Evolutionary conservation across 1,140 invertebrate genomes (phyloP).

Genomic region (Aporrectodea caliginosa): DNA sequence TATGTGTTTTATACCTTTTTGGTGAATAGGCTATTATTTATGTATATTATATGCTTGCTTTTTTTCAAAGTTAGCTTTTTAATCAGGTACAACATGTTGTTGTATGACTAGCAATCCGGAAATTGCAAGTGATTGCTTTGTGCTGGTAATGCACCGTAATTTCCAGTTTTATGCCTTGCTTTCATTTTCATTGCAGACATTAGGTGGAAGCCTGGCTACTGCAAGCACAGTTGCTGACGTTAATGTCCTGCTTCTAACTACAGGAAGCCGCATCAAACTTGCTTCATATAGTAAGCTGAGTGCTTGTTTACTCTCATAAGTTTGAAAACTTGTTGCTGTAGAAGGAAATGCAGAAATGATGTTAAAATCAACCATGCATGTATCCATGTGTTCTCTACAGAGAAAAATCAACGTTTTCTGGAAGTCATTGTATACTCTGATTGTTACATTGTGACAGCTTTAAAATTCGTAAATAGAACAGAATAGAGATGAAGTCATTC

Average conservation of each 20-base stretch:
- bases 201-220: constrained; percentile 1
- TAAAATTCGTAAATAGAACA: background rate
- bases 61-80: background rate
- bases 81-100: background rate
- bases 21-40: no score
- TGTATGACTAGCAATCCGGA: background rate
- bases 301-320: background rate
- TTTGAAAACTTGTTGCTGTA: background rate
- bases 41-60: background rate
- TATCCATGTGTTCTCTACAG: background rate
- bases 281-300: background rate
- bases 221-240: background rate
- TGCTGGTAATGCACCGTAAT: background rate
- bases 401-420: no score
- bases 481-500: background rate
- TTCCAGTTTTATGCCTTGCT: background rate
- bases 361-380: background rate
- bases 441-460: background rate
- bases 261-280: background rate
- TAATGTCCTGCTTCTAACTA: constrained; percentile 8
- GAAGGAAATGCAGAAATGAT: background rate
- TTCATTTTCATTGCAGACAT: background rate
- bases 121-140: background rate
- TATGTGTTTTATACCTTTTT: no score
- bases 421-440: no score